Percentiles rank a stretch among this genome's conserved stretches.
Conservation (phyloP, 2,113 vertebrate genomes). For the Pogonocichla stellata region DNA sequence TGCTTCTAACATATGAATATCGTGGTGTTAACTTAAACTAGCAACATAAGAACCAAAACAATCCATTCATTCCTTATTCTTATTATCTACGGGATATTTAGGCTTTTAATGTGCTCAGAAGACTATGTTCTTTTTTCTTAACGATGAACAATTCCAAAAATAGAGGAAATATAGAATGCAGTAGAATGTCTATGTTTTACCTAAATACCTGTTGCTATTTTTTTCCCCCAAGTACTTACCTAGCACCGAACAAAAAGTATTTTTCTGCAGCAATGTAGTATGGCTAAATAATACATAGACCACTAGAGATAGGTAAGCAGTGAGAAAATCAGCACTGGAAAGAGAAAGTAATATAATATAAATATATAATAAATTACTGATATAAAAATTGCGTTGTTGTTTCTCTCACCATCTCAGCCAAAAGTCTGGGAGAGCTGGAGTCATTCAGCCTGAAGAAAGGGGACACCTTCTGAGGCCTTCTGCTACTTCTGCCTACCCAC, state of each 20-base stretch:
- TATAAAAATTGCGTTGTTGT: neutral
- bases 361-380: neutral
- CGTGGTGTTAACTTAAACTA: neutral
- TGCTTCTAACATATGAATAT: neutral
- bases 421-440: neutral
- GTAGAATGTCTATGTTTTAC: neutral
- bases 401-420: neutral
- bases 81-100: neutral
- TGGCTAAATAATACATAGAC: fast-evolving
- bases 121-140: neutral
- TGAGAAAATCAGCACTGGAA: neutral
- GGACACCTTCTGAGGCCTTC: neutral
- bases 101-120: neutral
- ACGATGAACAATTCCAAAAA: neutral
- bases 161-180: neutral
- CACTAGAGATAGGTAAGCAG: neutral
- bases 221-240: neutral
- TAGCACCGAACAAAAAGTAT: neutral
- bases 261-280: neutral
- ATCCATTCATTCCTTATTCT: neutral
- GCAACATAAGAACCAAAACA: neutral
- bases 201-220: neutral
- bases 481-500: neutral
- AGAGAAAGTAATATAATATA: too few relatives aligned
- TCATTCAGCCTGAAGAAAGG: neutral